Percentiles rank a stretch among this genome's conserved stretches.
phyloP scores from a whole-genome alignment of 2,888 invertebrate species.

The Empis livida region DNA sequence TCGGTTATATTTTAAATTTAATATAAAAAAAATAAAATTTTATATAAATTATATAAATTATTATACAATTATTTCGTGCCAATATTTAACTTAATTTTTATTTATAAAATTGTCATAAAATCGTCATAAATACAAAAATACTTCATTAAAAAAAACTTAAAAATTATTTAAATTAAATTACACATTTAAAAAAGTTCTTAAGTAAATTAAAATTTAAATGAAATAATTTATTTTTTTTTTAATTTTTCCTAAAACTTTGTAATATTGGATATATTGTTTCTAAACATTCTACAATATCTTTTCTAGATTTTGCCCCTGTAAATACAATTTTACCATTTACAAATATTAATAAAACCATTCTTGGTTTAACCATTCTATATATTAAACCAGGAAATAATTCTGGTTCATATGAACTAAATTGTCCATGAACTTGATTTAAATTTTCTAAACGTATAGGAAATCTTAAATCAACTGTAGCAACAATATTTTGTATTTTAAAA shows the following conservation, averaged over 20 bases:
- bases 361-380: constrained; percentile 92
- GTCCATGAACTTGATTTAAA: constrained; percentile 59
- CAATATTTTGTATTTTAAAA: constrained; percentile 68
- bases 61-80: too few relatives aligned
- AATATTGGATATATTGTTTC: constrained; percentile 92
- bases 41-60: too few relatives aligned
- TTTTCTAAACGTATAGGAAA: constrained; percentile 64
- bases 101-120: too few relatives aligned
- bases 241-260: constrained; percentile 80
- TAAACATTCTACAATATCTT: constrained; percentile 85
- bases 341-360: constrained; percentile 92
- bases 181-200: too few relatives aligned
- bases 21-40: too few relatives aligned
- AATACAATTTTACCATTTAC: constrained; percentile 98
- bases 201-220: not conserved
- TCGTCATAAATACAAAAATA: too few relatives aligned
- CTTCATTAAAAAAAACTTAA: too few relatives aligned
- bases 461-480: constrained; percentile 58
- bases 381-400: constrained; percentile 98
- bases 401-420: constrained; percentile 85
- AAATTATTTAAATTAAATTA: too few relatives aligned
- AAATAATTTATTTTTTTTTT: constrained; percentile 14
- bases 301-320: constrained; percentile 80
- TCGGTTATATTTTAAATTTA: too few relatives aligned
- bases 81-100: too few relatives aligned